These are phyloP conservation scores for Drymodes brunneopygia DNA, from an alignment of 2,113 vertebrate genomes.

Conservation along the genomic window DNA sequence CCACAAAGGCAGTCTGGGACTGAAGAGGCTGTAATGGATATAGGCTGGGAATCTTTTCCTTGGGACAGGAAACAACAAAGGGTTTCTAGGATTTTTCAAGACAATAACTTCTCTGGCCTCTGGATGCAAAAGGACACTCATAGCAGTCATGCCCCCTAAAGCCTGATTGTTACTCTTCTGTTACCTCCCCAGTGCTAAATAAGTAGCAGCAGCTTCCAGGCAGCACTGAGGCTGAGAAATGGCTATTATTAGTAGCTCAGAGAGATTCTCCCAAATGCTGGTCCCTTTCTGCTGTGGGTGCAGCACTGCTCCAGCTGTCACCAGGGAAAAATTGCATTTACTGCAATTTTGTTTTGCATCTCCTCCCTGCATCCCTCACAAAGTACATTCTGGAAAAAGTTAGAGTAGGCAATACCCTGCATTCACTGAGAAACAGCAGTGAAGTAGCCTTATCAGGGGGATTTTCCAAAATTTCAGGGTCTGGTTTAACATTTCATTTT, in stretches of 20 bases:
- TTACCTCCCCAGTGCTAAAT: neutral
- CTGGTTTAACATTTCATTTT: neutral
- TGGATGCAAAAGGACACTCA: neutral
- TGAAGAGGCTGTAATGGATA: neutral
- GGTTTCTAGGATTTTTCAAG: neutral
- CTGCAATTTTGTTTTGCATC: neutral
- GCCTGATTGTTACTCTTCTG: neutral
- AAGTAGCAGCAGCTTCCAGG: neutral
- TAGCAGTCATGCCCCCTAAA: neutral
- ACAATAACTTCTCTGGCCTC: neutral
- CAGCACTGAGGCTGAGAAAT: neutral
- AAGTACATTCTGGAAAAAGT: neutral
- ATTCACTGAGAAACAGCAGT: neutral
- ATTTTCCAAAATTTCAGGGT: neutral
- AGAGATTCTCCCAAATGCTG: neutral
- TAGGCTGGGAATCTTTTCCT: neutral
- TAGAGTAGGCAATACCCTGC: neutral
- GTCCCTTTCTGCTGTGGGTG: fast-evolving
- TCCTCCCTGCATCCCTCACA: fast-evolving
- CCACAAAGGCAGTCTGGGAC: neutral
- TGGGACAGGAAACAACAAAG: neutral
- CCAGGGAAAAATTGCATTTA: neutral
- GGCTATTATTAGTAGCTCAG: neutral
- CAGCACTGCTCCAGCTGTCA: neutral
- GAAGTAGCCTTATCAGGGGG: neutral